These are phyloP conservation scores for Apamea anceps DNA, from an alignment of 2,888 invertebrate genomes.

Conservation along the genomic window DNA sequence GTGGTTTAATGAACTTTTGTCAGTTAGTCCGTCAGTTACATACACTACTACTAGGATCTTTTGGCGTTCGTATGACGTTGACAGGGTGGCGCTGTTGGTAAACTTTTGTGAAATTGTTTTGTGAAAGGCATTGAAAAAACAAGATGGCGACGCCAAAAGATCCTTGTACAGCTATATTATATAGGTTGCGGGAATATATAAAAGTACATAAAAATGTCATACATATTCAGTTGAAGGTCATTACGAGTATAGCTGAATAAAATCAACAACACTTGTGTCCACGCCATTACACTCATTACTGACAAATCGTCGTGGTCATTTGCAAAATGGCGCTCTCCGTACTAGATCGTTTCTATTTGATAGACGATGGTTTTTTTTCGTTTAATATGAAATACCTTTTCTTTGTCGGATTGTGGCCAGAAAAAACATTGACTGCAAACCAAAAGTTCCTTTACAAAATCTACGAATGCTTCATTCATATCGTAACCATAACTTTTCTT, in stretches of 20 bases:
- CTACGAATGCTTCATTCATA: conserved; percentile 73
- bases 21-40: background rate
- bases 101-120: background rate
- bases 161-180: background rate
- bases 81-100: background rate
- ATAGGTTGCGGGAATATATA: background rate
- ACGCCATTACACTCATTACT: conserved; percentile 33
- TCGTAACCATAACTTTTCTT: conserved; percentile 71
- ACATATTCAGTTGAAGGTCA: background rate
- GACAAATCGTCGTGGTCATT: conserved; percentile 56
- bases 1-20: background rate
- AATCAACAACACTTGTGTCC: conserved; percentile 43
- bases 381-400: conserved; percentile 81
- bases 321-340: conserved; percentile 69
- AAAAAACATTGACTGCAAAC: conserved; percentile 66
- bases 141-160: too few relatives aligned
- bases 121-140: background rate
- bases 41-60: background rate
- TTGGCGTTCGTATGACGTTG: background rate
- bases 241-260: background rate
- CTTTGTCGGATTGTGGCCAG: conserved; percentile 81
- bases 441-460: conserved; percentile 72
- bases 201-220: background rate
- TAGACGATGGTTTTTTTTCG: conserved; percentile 75
- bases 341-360: conserved; percentile 60